Conservation (phyloP, 2,797 vertebrate species). For the Astyanax mexicanus region DNA sequence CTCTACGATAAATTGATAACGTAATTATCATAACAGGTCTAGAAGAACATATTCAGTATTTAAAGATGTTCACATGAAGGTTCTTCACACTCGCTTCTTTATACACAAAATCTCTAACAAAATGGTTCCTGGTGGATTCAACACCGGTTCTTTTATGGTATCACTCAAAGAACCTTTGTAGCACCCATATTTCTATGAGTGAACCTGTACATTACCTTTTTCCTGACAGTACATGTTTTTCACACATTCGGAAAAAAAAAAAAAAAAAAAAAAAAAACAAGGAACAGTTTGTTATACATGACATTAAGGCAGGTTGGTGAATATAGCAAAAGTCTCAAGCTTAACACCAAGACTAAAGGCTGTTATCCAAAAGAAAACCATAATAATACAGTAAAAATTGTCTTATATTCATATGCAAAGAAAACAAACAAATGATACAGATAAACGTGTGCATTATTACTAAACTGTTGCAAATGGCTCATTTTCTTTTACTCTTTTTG, state of each 20-base stretch:
- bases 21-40: too few species aligned
- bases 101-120: too few species aligned
- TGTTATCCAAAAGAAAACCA: not conserved
- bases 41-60: too few species aligned
- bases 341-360: constrained; percentile 1
- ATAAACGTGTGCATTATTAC: not conserved
- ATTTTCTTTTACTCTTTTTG: not conserved
- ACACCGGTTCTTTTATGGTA: too few species aligned
- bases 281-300: constrained; percentile 19
- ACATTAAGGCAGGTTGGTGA: constrained; percentile 42
- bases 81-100: too few species aligned
- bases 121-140: too few species aligned
- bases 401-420: not conserved
- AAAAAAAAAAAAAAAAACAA: constrained; percentile 11
- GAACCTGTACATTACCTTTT: too few species aligned
- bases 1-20: too few species aligned
- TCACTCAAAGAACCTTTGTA: too few species aligned
- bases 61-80: too few species aligned
- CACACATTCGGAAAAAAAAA: constrained; percentile 10
- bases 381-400: not conserved
- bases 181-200: too few species aligned
- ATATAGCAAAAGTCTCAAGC: constrained; percentile 15
- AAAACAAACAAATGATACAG: not conserved
- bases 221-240: constrained; percentile 13
- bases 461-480: not conserved